Base-by-base conservation (phyloP, 2,113 vertebrate species). In the Corythornis madagascariensis region DNA sequence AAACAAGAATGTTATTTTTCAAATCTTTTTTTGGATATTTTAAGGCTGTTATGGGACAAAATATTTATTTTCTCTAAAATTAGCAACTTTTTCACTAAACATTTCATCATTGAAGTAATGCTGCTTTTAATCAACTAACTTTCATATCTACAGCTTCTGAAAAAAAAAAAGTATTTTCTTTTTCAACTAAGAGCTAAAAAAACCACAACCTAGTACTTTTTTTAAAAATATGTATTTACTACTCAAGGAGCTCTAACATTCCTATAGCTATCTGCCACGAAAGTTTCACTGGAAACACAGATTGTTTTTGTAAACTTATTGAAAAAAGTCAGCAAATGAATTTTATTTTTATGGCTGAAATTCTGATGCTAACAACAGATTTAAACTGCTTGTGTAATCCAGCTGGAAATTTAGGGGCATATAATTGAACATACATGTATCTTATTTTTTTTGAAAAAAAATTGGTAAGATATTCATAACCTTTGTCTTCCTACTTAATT, bases 301-400 rank as follows among this genome's bases (percentile, higher is more conserved):
- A 31, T 82, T 72, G 26, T 75, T 35, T 75, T 71, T 79, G 40
- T 40, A 60, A 91, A 82, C 7, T 79, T 69, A 75, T 60, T 89
- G n/a, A 72, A 89, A 69, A 14, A 67, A 50, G 28, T 48, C 59
- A 92, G 43, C 9, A 82, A 78, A 80, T 84, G 3, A 78, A 72
- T 71, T 87, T 84, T 9, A 66, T 84, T 78, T 40, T 88, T 82
- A 56, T 66, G 17, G 22, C 15, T 84, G 22, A 87, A 94, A 84
- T 87, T 57, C 29, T 93, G 75, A 64, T 60, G 19, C 7, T 74
- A n/a, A 64, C 4, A 10, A 10, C 53, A 92, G 21, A 72, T 75
- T 89, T 72, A 72, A 95, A 57, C 17, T 31, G 22, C 1, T 75
- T 67, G 25, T 60, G 33, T 82, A 90, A 86, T 61, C 29, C 1